Evolutionary conservation across 2,797 vertebrate genomes (phyloP).

Genomic region (Enteromius argenteus): DNA sequence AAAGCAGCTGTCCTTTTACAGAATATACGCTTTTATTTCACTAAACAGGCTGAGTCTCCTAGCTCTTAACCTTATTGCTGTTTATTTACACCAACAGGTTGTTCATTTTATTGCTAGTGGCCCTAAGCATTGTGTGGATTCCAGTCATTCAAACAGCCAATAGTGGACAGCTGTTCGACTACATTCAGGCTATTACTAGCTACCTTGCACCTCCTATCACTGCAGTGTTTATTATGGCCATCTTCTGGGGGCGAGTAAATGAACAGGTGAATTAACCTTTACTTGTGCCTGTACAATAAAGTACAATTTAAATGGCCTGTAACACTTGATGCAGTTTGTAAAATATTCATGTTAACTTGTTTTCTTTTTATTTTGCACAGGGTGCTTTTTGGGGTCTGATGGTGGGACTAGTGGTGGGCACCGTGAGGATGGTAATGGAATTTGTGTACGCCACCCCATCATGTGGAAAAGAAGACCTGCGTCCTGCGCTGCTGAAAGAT

Average conservation of each 20-base stretch:
- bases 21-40: neutral
- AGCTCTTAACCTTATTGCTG: neutral
- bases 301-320: neutral
- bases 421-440: constrained; percentile 87
- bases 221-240: constrained; percentile 90
- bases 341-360: neutral
- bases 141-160: constrained; percentile 92
- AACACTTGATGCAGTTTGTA: neutral
- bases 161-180: constrained; percentile 93
- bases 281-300: neutral
- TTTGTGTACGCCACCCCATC: constrained; percentile 81
- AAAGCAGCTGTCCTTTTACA: neutral
- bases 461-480: constrained; percentile 86
- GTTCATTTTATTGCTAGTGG: constrained; percentile 87
- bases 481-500: constrained; percentile 84
- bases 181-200: constrained; percentile 92
- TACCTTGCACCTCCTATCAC: constrained; percentile 92
- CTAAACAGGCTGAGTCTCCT: neutral
- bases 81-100: constrained; percentile 75
- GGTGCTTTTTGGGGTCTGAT: constrained; percentile 97
- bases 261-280: constrained; percentile 80
- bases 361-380: constrained; percentile 67
- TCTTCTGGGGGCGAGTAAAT: constrained; percentile 92
- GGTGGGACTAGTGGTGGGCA: constrained; percentile 82
- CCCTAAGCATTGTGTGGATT: constrained; percentile 92